Evolutionary conservation across 2,113 vertebrate species (phyloP).

Genomic region (Theristicus caerulescens): DNA sequence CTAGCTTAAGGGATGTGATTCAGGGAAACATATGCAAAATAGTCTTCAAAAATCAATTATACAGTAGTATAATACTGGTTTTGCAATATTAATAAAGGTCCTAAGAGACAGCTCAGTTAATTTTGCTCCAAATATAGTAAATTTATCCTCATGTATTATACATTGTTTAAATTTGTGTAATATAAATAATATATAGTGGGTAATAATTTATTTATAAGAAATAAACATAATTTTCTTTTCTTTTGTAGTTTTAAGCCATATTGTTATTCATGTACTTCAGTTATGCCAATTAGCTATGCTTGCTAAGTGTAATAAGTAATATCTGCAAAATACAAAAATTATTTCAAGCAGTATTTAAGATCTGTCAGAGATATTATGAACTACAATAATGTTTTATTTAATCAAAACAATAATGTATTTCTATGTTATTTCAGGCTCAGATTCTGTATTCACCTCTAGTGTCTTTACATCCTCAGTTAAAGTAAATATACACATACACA

Average conservation of each 20-base stretch:
- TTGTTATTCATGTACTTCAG: constrained; percentile 53
- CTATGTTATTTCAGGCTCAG: background rate
- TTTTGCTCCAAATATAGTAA: constrained; percentile 76
- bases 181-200: constrained; percentile 75
- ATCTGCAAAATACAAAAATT: constrained; percentile 12
- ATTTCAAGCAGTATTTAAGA: constrained; percentile 4
- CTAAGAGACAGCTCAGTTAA: constrained; percentile 69
- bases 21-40: constrained; percentile 65
- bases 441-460: background rate
- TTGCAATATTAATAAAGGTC: constrained; percentile 76
- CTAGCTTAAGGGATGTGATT: constrained; percentile 41
- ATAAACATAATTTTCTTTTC: constrained; percentile 63
- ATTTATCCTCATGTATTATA: constrained; percentile 76
- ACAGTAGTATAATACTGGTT: constrained; percentile 65
- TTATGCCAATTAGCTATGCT: constrained; percentile 47
- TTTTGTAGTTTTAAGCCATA: constrained; percentile 52
- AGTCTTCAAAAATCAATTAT: constrained; percentile 74
- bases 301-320: constrained; percentile 31
- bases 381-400: constrained; percentile 5
- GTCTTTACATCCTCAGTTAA: background rate
- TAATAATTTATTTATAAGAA: constrained; percentile 75
- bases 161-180: constrained; percentile 74
- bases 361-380: background rate
- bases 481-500: background rate
- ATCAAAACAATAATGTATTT: background rate